These are phyloP conservation scores for Poeciliopsis turrubarensis DNA, from an alignment of 2,113 vertebrate species.

Conservation along the genomic window DNA sequence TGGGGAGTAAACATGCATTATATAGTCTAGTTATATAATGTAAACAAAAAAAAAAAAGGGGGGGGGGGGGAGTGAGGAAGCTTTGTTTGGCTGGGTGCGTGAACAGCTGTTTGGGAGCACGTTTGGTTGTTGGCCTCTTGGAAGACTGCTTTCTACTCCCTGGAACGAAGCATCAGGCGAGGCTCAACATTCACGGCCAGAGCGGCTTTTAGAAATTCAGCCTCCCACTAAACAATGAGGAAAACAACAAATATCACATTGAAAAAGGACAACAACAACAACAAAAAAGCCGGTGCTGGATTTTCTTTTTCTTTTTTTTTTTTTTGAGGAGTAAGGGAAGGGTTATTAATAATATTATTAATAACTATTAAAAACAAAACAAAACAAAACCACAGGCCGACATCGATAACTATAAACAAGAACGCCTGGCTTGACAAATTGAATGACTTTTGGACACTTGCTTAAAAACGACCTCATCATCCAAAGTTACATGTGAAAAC, in stretches of 20 bases:
- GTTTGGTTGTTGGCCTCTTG: slow-evolving; percentile 61
- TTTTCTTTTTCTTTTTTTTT: slow-evolving; percentile 6
- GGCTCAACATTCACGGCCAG: neutral
- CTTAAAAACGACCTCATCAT: slow-evolving; percentile 82
- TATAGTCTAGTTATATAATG: slow-evolving; percentile 6
- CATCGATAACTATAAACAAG: slow-evolving; percentile 40
- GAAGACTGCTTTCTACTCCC: slow-evolving; percentile 74
- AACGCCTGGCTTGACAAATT: slow-evolving; percentile 42
- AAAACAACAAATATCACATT: slow-evolving; percentile 32
- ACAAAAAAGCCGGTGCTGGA: slow-evolving; percentile 44
- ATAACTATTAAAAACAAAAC: slow-evolving; percentile 33
- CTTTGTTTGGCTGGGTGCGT: slow-evolving; percentile 52
- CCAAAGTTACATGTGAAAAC: slow-evolving; percentile 70
- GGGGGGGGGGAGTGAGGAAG: neutral
- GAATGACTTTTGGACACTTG: slow-evolving; percentile 56
- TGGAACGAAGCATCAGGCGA: slow-evolving; percentile 47
- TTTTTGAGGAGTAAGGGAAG: slow-evolving; percentile 33
- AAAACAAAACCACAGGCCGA: slow-evolving; percentile 45
- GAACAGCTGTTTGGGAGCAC: slow-evolving; percentile 33
- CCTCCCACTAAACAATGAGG: slow-evolving; percentile 6
- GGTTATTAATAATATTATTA: neutral
- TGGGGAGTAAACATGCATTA: slow-evolving; percentile 24
- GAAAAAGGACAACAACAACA: slow-evolving; percentile 16
- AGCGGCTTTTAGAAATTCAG: neutral
- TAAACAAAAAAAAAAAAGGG: neutral